Percentiles rank a stretch among this genome's conserved stretches.
Evolutionary conservation across 2,888 invertebrate species (phyloP).

Genomic region (Leptinotarsa juncta): DNA sequence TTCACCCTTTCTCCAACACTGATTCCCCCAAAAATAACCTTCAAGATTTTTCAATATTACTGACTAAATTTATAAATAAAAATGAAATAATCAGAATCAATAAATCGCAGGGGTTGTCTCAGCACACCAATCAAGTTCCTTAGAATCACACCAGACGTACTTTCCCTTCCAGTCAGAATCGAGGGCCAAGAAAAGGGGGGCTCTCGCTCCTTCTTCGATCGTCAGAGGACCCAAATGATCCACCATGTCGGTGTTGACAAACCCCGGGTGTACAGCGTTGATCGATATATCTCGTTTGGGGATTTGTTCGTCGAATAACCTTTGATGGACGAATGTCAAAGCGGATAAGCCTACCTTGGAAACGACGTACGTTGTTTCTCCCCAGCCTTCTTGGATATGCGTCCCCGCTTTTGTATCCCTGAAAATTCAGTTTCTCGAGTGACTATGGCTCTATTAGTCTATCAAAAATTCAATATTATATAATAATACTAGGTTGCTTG

Average conservation of each 20-base stretch:
- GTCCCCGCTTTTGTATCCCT: conserved; percentile 54
- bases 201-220: conserved; percentile 71
- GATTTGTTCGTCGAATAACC: conserved; percentile 67
- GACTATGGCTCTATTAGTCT: too few relatives aligned
- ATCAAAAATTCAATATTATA: too few relatives aligned
- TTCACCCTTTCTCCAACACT: too few relatives aligned
- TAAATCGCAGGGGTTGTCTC: background rate
- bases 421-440: conserved; percentile 31
- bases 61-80: background rate
- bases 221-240: conserved; percentile 73
- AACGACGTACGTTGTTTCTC: conserved; percentile 72
- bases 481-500: too few relatives aligned
- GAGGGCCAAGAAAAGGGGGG: conserved; percentile 74
- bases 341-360: conserved; percentile 82
- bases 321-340: conserved; percentile 76
- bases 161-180: conserved; percentile 73
- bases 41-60: too few relatives aligned
- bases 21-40: too few relatives aligned
- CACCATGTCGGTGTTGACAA: conserved; percentile 82
- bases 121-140: conserved; percentile 70
- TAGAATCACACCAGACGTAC: conserved; percentile 73
- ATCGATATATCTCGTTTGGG: conserved; percentile 73
- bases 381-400: conserved; percentile 58
- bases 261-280: conserved; percentile 80
- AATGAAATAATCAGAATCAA: background rate